phyloP scores from a whole-genome alignment of 2,888 invertebrate genomes.

The Hirtodrosophila histrioides region DNA sequence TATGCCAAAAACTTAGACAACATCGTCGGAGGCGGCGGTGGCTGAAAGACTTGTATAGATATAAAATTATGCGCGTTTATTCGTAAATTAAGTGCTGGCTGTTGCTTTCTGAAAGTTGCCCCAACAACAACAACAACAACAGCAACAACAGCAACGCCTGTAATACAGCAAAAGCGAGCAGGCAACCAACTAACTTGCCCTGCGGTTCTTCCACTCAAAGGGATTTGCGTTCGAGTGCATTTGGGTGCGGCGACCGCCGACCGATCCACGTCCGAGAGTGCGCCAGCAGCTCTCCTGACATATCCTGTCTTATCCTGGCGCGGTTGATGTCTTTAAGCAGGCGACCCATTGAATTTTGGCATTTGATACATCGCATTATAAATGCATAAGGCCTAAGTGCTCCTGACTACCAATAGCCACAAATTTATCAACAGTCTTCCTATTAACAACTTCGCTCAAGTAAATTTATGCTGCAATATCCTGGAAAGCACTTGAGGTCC shows the following conservation, averaged over 20 bases:
- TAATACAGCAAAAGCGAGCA: neutral
- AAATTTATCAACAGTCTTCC: conserved; percentile 26
- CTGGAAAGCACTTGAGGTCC: conserved; percentile 16
- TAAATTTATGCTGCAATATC: conserved; percentile 3
- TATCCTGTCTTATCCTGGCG: neutral
- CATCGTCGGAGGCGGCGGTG: conserved; percentile 22
- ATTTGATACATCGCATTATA: conserved; percentile 57
- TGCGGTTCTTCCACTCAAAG: conserved; percentile 69
- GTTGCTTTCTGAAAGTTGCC: conserved; percentile 61
- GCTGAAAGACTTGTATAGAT: conserved; percentile 64
- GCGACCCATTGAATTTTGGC: conserved; percentile 1
- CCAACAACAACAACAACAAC: conserved; percentile 20
- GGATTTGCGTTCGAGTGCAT: conserved; percentile 61
- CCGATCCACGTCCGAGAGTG: conserved; percentile 1
- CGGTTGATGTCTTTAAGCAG: conserved; percentile 8
- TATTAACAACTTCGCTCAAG: neutral
- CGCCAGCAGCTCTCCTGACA: neutral
- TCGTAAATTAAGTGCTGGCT: conserved; percentile 81
- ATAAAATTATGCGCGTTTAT: conserved; percentile 81
- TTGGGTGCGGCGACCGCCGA: conserved; percentile 28
- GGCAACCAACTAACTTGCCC: conserved; percentile 60
- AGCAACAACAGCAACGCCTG: conserved; percentile 1
- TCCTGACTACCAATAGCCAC: conserved; percentile 39
- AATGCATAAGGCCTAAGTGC: conserved; percentile 71
- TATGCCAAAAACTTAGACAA: conserved; percentile 75